These are phyloP conservation scores for Meda fulgida DNA, from an alignment of 2,797 vertebrate genomes.

Conservation along the genomic window DNA sequence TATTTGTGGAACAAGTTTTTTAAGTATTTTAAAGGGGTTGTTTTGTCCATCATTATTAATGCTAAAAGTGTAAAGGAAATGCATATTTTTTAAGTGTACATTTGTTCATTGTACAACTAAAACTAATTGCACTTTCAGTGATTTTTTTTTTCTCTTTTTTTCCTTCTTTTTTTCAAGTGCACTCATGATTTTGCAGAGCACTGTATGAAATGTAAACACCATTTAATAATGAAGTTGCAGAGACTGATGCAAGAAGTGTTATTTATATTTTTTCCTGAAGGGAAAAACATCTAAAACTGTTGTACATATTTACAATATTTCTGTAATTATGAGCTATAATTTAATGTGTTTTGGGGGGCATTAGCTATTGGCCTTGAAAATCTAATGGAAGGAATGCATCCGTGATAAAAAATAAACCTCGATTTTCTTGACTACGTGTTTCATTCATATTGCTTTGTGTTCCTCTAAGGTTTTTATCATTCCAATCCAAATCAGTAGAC, in stretches of 20 bases:
- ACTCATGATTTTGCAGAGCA: conserved; percentile 65
- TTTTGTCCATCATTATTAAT: conserved; percentile 16
- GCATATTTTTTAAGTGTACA: conserved; percentile 27
- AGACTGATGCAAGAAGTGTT: conserved; percentile 85
- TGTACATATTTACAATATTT: conserved; percentile 85
- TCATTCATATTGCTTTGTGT: background rate
- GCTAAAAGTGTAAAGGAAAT: conserved; percentile 17
- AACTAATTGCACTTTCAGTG: conserved; percentile 49
- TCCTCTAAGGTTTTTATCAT: background rate
- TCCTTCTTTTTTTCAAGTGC: conserved; percentile 39
- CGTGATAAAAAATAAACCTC: conserved; percentile 89
- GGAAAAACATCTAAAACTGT: conserved; percentile 89
- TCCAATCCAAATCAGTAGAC: background rate
- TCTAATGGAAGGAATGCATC: conserved; percentile 96
- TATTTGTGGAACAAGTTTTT: conserved; percentile 15
- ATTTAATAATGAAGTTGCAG: conserved; percentile 86
- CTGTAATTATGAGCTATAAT: conserved; percentile 89
- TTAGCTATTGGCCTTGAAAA: conserved; percentile 89
- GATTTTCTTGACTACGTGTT: conserved; percentile 61
- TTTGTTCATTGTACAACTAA: conserved; percentile 44
- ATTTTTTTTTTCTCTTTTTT: background rate
- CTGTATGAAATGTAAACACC: conserved; percentile 93
- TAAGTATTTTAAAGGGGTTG: conserved; percentile 13
- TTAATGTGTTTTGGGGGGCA: conserved; percentile 93
- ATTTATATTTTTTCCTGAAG: conserved; percentile 99